These are phyloP conservation scores for Epirrhoe tristata DNA, from an alignment of 2,888 invertebrate species.

Conservation along the genomic window DNA sequence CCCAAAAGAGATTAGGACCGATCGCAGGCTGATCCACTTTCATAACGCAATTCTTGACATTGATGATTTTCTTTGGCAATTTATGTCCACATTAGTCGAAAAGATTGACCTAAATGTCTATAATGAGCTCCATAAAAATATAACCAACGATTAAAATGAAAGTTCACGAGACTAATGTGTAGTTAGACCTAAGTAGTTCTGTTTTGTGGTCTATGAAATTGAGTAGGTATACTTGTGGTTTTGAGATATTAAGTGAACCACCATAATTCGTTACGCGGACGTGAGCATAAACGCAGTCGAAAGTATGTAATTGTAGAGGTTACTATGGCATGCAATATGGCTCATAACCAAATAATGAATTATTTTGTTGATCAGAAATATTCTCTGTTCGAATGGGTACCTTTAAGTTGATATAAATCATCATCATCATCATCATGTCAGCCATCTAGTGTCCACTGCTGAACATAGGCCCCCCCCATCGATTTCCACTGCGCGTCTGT, in stretches of 20 bases:
- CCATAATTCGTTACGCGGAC: slow-evolving; percentile 62
- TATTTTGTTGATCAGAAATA: too few relatives aligned
- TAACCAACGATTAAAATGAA: slow-evolving; percentile 42
- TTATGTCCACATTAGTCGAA: slow-evolving; percentile 24
- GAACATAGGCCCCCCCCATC: too few relatives aligned
- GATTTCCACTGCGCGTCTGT: too few relatives aligned
- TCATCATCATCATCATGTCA: too few relatives aligned
- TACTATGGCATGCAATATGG: slow-evolving; percentile 42
- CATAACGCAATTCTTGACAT: slow-evolving; percentile 11
- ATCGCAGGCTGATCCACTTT: slow-evolving; percentile 20
- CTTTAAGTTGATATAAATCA: too few relatives aligned
- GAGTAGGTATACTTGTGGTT: slow-evolving; percentile 56
- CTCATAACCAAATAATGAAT: background rate
- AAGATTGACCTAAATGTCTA: slow-evolving; percentile 38
- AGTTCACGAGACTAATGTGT: slow-evolving; percentile 32
- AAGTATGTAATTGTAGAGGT: slow-evolving; percentile 60
- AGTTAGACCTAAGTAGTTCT: slow-evolving; percentile 37
- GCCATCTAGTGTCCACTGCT: too few relatives aligned
- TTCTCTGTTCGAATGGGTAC: too few relatives aligned
- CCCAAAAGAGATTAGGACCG: slow-evolving; percentile 35
- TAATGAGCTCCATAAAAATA: slow-evolving; percentile 39
- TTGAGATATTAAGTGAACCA: slow-evolving; percentile 58
- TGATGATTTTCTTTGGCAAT: slow-evolving; percentile 18
- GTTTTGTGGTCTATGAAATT: slow-evolving; percentile 43
- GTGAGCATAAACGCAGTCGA: slow-evolving; percentile 59